Base-by-base conservation (phyloP, 2,888 invertebrate genomes). In the Drymonia ruficornis region DNA sequence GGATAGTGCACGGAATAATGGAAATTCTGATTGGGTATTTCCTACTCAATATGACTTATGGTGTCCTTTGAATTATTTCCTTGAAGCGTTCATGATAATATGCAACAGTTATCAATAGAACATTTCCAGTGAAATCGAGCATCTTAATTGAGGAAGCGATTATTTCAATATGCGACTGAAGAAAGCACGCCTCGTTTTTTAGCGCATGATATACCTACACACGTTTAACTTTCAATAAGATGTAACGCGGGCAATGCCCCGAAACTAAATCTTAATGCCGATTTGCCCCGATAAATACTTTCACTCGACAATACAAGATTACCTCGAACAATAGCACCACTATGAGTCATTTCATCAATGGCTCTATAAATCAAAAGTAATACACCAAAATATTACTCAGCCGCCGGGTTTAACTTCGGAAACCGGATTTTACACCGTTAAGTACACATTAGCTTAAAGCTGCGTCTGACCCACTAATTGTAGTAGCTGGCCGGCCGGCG, bases 361-460 rank as follows among this genome's bases (percentile, higher is more conserved):
- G 65, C 67, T 65, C 64, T 69, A 63, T 64, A 65, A 68, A 66
- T 61, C 56, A 59, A 51, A 60, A 65, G 61, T 62, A 64, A 60
- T 49, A 64, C 56, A 66, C 59, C 61, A 66, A 76, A 74, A 63
- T 68, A 70, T 72, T 66, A 59, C 61, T 64, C 61, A 63, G 65
- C 63, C 59, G 63, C 60, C 67, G 70, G 67, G 72, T 16, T 75
- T 67, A 72, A 66, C 67, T 76, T 68, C 61, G 65, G 70, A 72
- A 83, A 87, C 84, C 84, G 83, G 84, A 78, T 84, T 84, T 74
- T 58, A 60, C 67, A 85, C 91, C 89, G 90, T 91, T 90, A 91
- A 87, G 74, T 72, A 80, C 66, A 84, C 81, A 76, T 83, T 76
- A 76, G 74, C 70, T 70, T 76, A 75, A 81, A 78, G 69, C 77